phyloP scores from a whole-genome alignment of 2,888 invertebrate genomes.

The Aleiodes alternator region DNA sequence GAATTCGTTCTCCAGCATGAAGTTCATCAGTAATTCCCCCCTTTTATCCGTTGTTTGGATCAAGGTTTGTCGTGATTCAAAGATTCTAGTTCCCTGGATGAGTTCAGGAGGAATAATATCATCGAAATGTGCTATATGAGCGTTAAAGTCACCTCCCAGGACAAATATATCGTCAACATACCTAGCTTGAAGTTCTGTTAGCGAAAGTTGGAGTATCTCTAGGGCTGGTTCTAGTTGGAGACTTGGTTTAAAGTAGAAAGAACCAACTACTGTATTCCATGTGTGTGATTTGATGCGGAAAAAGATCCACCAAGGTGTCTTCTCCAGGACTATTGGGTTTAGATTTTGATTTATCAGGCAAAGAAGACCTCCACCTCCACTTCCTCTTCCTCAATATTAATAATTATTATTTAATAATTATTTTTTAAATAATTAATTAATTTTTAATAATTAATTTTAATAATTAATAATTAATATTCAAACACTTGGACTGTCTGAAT shows the following conservation, averaged over 20 bases:
- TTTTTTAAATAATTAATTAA: too few species aligned
- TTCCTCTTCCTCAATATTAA: too few species aligned
- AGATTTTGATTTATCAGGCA: background rate
- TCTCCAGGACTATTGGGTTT: background rate
- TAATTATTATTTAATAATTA: too few species aligned
- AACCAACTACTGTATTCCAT: background rate
- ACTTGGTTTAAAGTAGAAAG: background rate
- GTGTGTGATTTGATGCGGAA: background rate
- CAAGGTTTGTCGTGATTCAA: too few species aligned
- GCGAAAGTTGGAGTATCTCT: background rate
- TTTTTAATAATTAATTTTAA: too few species aligned
- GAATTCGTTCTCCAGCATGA: too few species aligned
- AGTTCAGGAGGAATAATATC: background rate
- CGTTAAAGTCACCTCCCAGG: slow-evolving; percentile 7
- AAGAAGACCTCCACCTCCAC: too few species aligned
- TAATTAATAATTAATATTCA: background rate
- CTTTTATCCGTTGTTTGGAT: too few species aligned
- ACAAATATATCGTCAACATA: background rate
- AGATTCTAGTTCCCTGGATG: background rate
- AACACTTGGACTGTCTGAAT: slow-evolving; percentile 1
- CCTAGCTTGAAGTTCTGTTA: background rate
- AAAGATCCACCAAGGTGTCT: too few species aligned
- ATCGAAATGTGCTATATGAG: background rate
- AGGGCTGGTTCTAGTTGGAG: background rate
- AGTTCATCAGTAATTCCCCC: too few species aligned